phyloP scores from a whole-genome alignment of 2,888 invertebrate genomes.

The Nemoura dubitans region DNA sequence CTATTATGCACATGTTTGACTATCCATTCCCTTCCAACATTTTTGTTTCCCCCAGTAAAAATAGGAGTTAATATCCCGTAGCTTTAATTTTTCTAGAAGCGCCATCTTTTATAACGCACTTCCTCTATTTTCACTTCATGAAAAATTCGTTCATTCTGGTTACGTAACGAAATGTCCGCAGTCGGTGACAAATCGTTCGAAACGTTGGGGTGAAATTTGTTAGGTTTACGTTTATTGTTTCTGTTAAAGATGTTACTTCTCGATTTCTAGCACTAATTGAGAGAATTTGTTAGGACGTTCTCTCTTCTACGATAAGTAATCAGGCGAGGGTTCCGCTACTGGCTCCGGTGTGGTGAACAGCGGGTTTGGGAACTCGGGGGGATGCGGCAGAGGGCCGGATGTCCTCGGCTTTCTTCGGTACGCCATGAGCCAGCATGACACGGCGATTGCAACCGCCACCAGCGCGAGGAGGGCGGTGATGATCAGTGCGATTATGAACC shows the following conservation, averaged over 20 bases:
- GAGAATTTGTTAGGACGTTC: slow-evolving; percentile 20
- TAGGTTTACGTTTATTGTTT: neutral
- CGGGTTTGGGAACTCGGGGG: slow-evolving; percentile 94
- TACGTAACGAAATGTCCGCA: slow-evolving; percentile 1
- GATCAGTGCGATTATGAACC: slow-evolving; percentile 90
- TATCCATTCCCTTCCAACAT: slow-evolving; percentile 12
- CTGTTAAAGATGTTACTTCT: slow-evolving; percentile 16
- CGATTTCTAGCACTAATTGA: slow-evolving; percentile 32
- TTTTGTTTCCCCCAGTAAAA: neutral
- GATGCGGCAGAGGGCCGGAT: slow-evolving; percentile 91
- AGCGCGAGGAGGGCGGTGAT: slow-evolving; percentile 91
- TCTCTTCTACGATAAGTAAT: slow-evolving; percentile 66
- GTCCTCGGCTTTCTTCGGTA: slow-evolving; percentile 88
- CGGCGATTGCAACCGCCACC: slow-evolving; percentile 93
- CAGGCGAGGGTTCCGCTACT: slow-evolving; percentile 82
- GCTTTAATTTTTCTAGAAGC: neutral
- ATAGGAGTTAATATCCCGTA: slow-evolving; percentile 7
- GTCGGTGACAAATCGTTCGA: neutral
- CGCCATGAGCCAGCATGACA: slow-evolving; percentile 95
- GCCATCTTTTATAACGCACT: neutral
- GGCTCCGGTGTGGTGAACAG: slow-evolving; percentile 86
- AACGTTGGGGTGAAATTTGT: neutral
- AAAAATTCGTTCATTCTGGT: slow-evolving; percentile 27
- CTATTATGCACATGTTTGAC: neutral
- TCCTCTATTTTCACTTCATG: slow-evolving; percentile 10